Conservation (phyloP, 1,140 invertebrate species). For the Vollenhovia emeryi region DNA sequence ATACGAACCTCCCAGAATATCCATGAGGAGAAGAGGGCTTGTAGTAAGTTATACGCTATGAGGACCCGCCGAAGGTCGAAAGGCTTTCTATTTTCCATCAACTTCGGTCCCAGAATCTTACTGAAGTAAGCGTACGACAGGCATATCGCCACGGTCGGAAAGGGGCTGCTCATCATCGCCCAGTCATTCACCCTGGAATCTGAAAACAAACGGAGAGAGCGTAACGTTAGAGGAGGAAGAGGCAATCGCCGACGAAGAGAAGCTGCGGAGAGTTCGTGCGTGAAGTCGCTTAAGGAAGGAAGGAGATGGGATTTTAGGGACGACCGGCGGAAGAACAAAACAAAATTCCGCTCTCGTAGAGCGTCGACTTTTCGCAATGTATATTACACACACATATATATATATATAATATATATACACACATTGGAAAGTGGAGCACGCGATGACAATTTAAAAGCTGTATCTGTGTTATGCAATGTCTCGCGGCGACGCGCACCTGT, state of each 20-base stretch:
- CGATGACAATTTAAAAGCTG: slow-evolving; percentile 22
- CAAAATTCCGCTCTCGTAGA: background rate
- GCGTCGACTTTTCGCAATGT: slow-evolving; percentile 12
- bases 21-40: slow-evolving; percentile 96
- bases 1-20: slow-evolving; percentile 94
- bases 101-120: slow-evolving; percentile 92
- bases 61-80: slow-evolving; percentile 93
- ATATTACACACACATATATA: no score
- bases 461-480: background rate
- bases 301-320: slow-evolving; percentile 18
- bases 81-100: slow-evolving; percentile 96
- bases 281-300: background rate
- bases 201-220: slow-evolving; percentile 83
- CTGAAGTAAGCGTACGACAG: slow-evolving; percentile 94
- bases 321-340: slow-evolving; percentile 14
- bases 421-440: slow-evolving; percentile 8
- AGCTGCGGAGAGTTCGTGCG: background rate
- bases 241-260: background rate
- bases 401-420: background rate
- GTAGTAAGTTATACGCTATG: slow-evolving; percentile 95
- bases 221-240: background rate
- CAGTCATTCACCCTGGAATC: slow-evolving; percentile 96
- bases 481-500: background rate
- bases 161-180: slow-evolving; percentile 96
- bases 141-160: slow-evolving; percentile 94